Conservation (phyloP, 2,797 vertebrate genomes). For the Ctenopoma multispine region DNA sequence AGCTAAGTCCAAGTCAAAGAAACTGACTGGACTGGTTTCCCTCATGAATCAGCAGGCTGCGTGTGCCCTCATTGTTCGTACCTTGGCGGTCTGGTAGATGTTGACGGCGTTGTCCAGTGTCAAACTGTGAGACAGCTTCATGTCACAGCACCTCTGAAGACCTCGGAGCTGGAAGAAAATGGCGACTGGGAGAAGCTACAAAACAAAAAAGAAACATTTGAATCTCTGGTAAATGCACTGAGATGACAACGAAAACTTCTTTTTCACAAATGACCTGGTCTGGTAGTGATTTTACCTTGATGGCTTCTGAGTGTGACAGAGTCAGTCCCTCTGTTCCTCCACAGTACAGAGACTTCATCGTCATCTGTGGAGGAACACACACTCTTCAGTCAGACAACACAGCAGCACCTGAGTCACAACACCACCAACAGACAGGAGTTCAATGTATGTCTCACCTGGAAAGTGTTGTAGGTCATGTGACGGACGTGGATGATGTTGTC, state of each 20-base stretch:
- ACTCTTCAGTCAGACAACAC: neutral
- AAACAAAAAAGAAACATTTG: neutral
- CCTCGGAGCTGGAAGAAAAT: constrained; percentile 89
- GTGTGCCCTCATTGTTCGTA: constrained; percentile 53
- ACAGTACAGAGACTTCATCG: constrained; percentile 96
- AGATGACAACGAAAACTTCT: too few relatives aligned
- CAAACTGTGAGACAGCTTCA: constrained; percentile 87
- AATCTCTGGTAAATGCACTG: too few relatives aligned
- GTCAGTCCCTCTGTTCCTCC: constrained; percentile 89
- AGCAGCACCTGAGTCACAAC: accelerated
- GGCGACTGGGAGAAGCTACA: constrained; percentile 89
- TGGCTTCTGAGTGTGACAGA: constrained; percentile 85
- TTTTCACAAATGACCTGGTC: too few relatives aligned
- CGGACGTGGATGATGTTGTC: constrained; percentile 89
- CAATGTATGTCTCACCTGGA: constrained; percentile 83
- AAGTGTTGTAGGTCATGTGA: constrained; percentile 91
- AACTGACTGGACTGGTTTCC: too few relatives aligned
- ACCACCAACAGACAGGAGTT: neutral
- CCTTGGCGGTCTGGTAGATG: constrained; percentile 91
- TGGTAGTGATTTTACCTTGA: constrained; percentile 84
- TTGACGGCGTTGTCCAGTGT: constrained; percentile 84
- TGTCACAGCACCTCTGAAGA: constrained; percentile 91
- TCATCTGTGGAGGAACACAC: constrained; percentile 77
- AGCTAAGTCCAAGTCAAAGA: too few relatives aligned
- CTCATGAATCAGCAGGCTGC: too few relatives aligned